A percentile compares a stretch with the other conserved stretches of the same genome.
These are phyloP conservation scores for Scaptomyza hsui DNA, from an alignment of 1,140 invertebrate genomes.

Conservation along the genomic window DNA sequence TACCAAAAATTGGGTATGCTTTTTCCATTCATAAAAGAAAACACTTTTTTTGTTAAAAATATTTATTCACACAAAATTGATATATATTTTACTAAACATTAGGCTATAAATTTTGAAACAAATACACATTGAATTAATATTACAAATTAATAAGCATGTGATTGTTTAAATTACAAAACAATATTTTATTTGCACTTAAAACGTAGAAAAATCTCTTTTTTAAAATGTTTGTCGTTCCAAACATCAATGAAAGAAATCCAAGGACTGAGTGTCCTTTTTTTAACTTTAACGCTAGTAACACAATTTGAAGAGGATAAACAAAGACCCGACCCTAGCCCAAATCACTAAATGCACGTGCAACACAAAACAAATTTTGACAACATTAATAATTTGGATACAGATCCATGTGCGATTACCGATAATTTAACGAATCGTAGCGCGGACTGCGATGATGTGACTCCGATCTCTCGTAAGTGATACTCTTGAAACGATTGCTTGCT, in stretches of 20 bases:
- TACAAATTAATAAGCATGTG: constrained; percentile 43
- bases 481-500: constrained; percentile 38
- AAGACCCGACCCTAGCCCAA: constrained; percentile 6
- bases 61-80: constrained; percentile 56
- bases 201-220: constrained; percentile 1
- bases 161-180: constrained; percentile 24
- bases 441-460: constrained; percentile 33
- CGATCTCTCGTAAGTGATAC: constrained; percentile 40
- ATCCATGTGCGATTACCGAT: constrained; percentile 25
- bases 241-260: constrained; percentile 28
- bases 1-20: neutral
- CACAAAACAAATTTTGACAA: constrained; percentile 24
- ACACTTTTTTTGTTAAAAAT: constrained; percentile 1
- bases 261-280: constrained; percentile 30
- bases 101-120: constrained; percentile 31
- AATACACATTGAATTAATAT: constrained; percentile 58
- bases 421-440: constrained; percentile 17
- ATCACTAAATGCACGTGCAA: constrained; percentile 36
- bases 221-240: constrained; percentile 33
- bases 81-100: constrained; percentile 24
- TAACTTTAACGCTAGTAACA: constrained; percentile 60
- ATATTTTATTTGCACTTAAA: constrained; percentile 12
- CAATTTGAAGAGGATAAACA: constrained; percentile 44
- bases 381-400: neutral
- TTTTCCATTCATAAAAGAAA: neutral